Evolutionary conservation across 2,888 invertebrate genomes (phyloP).

Genomic region (Pelosia muscerda): DNA sequence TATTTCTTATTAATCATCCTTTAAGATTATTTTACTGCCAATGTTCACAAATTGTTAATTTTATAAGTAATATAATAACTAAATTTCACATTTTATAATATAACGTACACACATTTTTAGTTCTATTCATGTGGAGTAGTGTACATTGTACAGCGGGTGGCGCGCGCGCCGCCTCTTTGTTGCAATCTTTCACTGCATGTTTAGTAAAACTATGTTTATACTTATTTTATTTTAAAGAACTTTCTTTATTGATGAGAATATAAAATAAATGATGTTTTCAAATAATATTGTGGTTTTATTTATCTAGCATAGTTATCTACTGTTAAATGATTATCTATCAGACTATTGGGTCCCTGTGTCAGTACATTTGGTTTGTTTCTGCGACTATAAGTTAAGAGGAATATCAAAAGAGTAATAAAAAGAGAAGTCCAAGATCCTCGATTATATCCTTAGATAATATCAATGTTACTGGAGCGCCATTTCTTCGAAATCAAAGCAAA

Average conservation of each 20-base stretch:
- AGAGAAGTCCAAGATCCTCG: too few species aligned
- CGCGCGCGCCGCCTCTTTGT: conserved; percentile 48
- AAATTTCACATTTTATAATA: conserved; percentile 73
- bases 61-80: conserved; percentile 71
- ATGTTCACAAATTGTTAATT: conserved; percentile 80
- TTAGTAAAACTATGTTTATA: conserved; percentile 79
- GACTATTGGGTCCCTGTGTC: too few species aligned
- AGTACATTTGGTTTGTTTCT: too few species aligned
- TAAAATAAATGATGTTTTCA: conserved; percentile 87
- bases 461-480: not conserved
- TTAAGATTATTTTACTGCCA: conserved; percentile 78
- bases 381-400: too few species aligned
- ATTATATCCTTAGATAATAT: not conserved
- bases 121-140: conserved; percentile 74
- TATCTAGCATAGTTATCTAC: not conserved
- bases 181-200: conserved; percentile 75
- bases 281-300: conserved; percentile 63
- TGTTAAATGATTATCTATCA: not conserved
- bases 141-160: conserved; percentile 66
- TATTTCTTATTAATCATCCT: conserved; percentile 71
- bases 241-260: conserved; percentile 84
- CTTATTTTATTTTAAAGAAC: conserved; percentile 83
- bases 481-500: too few species aligned
- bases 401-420: too few species aligned
- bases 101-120: conserved; percentile 81